These are phyloP conservation scores for Meriones psammophilus DNA, from an alignment of 2,797 vertebrate species.

Conservation along the genomic window DNA sequence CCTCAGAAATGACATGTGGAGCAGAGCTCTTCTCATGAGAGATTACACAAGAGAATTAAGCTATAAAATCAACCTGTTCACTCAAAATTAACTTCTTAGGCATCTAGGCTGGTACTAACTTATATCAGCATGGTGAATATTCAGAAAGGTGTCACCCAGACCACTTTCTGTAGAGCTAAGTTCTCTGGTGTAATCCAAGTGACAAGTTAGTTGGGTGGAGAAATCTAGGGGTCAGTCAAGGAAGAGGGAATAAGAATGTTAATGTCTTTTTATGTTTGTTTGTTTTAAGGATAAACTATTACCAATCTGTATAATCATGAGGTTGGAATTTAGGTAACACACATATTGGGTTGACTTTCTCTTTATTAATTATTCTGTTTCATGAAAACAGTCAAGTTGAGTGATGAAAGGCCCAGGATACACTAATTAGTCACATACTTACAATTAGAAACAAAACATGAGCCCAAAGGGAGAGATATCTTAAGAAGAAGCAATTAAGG, in stretches of 20 bases:
- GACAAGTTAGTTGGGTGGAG: conserved; percentile 33
- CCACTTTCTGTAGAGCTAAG: background rate
- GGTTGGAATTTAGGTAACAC: background rate
- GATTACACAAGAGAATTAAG: background rate
- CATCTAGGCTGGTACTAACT: background rate
- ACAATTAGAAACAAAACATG: conserved; percentile 17
- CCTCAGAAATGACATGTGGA: background rate
- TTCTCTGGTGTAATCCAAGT: conserved; percentile 28
- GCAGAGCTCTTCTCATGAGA: background rate
- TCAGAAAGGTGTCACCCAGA: background rate
- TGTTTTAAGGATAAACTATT: background rate
- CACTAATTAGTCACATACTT: conserved; percentile 28
- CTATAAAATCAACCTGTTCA: background rate
- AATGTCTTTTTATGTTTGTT: background rate
- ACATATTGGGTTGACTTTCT: background rate
- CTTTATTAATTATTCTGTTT: background rate
- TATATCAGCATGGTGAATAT: background rate
- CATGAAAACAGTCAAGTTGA: conserved; percentile 44
- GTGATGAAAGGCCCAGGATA: background rate
- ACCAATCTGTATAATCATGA: background rate
- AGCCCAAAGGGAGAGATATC: background rate
- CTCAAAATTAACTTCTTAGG: background rate
- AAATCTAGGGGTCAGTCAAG: conserved; percentile 18
- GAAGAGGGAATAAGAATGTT: background rate
- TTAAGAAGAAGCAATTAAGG: conserved; percentile 28